Evolutionary conservation across 2,888 invertebrate genomes (phyloP).

Genomic region (Melangyna quadrimaculata): DNA sequence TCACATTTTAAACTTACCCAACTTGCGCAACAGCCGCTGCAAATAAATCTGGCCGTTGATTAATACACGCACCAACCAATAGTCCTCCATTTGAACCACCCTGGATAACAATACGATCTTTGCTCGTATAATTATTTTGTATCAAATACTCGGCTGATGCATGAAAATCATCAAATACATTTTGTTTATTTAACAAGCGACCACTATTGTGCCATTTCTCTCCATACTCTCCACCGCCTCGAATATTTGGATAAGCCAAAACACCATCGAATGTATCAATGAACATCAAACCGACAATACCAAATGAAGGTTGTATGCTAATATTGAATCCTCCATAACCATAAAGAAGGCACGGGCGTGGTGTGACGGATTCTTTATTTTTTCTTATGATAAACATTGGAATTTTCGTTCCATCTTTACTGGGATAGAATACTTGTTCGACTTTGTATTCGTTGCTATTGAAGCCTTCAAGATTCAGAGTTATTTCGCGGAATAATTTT

Average conservation of each 20-base stretch:
- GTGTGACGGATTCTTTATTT: conserved; percentile 82
- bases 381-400: conserved; percentile 97
- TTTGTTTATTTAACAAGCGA: conserved; percentile 95
- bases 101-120: conserved; percentile 90
- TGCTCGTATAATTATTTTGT: conserved; percentile 88
- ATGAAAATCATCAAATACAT: conserved; percentile 98
- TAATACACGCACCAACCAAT: conserved; percentile 95
- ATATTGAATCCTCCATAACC: conserved; percentile 99
- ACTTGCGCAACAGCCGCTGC: conserved; percentile 97
- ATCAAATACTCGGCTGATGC: conserved; percentile 94
- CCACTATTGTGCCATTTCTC: conserved; percentile 98
- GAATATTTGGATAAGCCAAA: conserved; percentile 94
- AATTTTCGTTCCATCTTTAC: conserved; percentile 95
- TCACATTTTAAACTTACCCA: conserved; percentile 84
- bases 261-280: conserved; percentile 94
- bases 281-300: conserved; percentile 92
- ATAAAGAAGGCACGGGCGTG: conserved; percentile 90
- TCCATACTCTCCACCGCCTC: conserved; percentile 99
- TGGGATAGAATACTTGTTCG: conserved; percentile 94
- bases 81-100: conserved; percentile 99
- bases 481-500: conserved; percentile 90
- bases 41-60: conserved; percentile 97
- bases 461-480: conserved; percentile 89
- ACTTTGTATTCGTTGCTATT: conserved; percentile 90
- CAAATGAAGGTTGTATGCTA: conserved; percentile 94